Evolutionary conservation across 2,888 invertebrate genomes (phyloP).

Genomic region (Pherbina coryleti): DNA sequence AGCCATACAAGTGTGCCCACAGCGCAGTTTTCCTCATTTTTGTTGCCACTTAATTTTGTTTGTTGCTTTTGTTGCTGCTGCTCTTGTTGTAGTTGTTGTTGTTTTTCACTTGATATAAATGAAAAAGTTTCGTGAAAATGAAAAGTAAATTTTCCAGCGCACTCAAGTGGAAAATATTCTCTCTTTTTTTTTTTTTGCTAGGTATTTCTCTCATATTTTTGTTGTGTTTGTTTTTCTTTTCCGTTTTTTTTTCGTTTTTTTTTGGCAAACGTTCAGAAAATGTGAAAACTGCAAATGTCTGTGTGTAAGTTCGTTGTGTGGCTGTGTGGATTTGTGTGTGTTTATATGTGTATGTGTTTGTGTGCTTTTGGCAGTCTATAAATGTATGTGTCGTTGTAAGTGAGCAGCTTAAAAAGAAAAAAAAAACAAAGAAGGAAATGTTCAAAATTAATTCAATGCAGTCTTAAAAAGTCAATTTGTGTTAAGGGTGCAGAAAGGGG

Average conservation of each 20-base stretch:
- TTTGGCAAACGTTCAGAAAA: conserved; percentile 1
- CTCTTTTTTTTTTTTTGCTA: background rate
- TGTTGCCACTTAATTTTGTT: conserved; percentile 30
- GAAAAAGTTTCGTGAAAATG: conserved; percentile 36
- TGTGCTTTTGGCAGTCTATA: background rate
- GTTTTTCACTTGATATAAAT: conserved; percentile 19
- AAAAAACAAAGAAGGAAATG: background rate
- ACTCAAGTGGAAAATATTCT: conserved; percentile 31
- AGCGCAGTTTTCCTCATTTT: background rate
- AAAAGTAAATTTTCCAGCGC: conserved; percentile 30
- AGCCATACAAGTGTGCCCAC: too few relatives aligned
- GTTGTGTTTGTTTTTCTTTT: too few relatives aligned
- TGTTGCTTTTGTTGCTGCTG: conserved; percentile 15
- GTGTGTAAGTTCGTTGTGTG: background rate
- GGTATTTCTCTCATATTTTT: background rate
- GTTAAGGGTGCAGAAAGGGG: background rate
- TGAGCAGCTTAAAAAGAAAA: background rate
- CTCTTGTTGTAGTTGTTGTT: conserved; percentile 8
- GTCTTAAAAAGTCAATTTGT: conserved; percentile 18
- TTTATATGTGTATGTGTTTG: background rate
- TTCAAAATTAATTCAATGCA: conserved; percentile 29
- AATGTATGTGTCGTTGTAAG: background rate
- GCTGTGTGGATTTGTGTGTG: background rate
- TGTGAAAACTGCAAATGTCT: conserved; percentile 9
- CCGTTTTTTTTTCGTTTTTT: background rate